These are phyloP conservation scores for Verasper variegatus DNA, from an alignment of 2,113 vertebrate species.

Conservation along the genomic window DNA sequence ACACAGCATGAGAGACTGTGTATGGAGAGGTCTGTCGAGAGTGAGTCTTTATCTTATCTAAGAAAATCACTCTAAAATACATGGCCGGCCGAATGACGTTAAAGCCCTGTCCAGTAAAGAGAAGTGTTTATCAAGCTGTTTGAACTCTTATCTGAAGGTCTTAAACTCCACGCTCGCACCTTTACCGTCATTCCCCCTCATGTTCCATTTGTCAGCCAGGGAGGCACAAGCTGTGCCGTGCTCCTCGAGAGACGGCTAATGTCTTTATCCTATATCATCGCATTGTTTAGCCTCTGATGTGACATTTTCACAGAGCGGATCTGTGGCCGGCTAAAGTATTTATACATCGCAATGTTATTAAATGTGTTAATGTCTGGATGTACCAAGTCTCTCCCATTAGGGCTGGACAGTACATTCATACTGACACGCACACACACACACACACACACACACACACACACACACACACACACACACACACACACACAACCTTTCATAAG, in stretches of 20 bases:
- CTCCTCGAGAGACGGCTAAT: conserved; percentile 17
- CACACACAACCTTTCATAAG: background rate
- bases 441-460: too few species aligned
- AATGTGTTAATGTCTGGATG: background rate
- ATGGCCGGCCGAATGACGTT: conserved; percentile 64
- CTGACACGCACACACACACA: too few species aligned
- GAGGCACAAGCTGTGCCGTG: conserved; percentile 16
- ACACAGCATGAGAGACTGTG: conserved; percentile 1
- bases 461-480: too few species aligned
- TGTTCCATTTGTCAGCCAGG: conserved; percentile 55
- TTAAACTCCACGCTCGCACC: conserved; percentile 48
- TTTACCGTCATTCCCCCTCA: conserved; percentile 51
- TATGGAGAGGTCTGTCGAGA: conserved; percentile 12
- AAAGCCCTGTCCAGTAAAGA: conserved; percentile 60
- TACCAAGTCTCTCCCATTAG: background rate
- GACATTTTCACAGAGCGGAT: conserved; percentile 15
- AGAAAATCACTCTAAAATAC: conserved; percentile 63
- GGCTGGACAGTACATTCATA: too few species aligned
- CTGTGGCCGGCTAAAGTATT: background rate
- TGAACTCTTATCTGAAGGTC: conserved; percentile 74
- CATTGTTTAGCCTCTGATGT: conserved; percentile 4
- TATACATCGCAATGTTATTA: background rate
- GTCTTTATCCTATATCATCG: conserved; percentile 4
- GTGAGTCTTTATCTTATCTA: conserved; percentile 74
- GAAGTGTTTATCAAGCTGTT: conserved; percentile 66